phyloP scores from a whole-genome alignment of 2,888 invertebrate species.

The Petrophora chlorosata region DNA sequence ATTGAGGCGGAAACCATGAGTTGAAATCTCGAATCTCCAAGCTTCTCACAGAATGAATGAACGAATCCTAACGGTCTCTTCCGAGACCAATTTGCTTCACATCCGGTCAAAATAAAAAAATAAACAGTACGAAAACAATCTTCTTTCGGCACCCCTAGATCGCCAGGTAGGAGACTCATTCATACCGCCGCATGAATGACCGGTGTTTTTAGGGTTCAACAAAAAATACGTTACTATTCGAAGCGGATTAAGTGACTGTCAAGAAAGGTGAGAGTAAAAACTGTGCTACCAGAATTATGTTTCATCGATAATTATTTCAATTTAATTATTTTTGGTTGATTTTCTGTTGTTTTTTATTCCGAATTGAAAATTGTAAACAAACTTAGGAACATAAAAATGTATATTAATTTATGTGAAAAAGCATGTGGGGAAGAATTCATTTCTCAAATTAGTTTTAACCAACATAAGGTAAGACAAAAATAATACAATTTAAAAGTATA shows the following conservation, averaged over 20 bases:
- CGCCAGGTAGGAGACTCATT: constrained; percentile 69
- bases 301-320: no score
- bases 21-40: neutral
- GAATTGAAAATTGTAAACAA: no score
- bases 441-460: no score
- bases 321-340: no score
- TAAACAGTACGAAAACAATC: constrained; percentile 52
- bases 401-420: no score
- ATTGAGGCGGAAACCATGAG: neutral
- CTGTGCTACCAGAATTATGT: no score
- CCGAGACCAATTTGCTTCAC: constrained; percentile 65
- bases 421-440: no score
- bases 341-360: no score
- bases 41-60: constrained; percentile 47
- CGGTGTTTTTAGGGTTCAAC: constrained; percentile 46
- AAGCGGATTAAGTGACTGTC: neutral
- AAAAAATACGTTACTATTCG: constrained; percentile 26
- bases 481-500: no score
- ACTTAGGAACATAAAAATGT: no score
- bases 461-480: no score
- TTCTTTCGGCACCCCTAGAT: constrained; percentile 50
- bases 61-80: constrained; percentile 65
- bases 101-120: constrained; percentile 63
- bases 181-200: constrained; percentile 71
- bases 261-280: no score